Conservation (phyloP, 2,888 invertebrate species). For the Tipula lateralis region DNA sequence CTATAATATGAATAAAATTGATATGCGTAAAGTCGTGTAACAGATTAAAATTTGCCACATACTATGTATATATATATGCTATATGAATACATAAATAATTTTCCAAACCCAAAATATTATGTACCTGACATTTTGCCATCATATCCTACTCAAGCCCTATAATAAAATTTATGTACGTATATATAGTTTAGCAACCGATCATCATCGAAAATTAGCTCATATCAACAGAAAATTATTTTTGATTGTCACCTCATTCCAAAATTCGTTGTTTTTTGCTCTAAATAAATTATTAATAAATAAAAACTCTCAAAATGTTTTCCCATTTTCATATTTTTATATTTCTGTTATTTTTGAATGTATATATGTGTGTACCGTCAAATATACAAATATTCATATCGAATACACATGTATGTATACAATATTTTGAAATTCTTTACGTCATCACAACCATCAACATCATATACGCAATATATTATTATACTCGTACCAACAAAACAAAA, state of each 20-base stretch:
- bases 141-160: neutral
- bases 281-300: neutral
- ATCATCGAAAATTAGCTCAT: neutral
- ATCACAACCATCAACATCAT: constrained; percentile 1
- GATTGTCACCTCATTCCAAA: neutral
- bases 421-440: neutral
- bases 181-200: neutral
- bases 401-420: neutral
- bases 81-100: neutral
- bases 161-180: neutral
- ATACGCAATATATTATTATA: too few relatives aligned
- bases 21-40: neutral
- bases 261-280: neutral
- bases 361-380: too few relatives aligned
- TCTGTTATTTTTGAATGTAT: neutral
- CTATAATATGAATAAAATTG: neutral
- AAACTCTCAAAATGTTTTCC: neutral
- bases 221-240: constrained; percentile 11
- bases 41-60: neutral
- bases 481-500: neutral
- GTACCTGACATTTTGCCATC: neutral
- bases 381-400: neutral
- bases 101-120: neutral
- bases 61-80: neutral
- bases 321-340: neutral